phyloP scores from a whole-genome alignment of 2,797 vertebrate genomes.

The Acanthurus tractus region DNA sequence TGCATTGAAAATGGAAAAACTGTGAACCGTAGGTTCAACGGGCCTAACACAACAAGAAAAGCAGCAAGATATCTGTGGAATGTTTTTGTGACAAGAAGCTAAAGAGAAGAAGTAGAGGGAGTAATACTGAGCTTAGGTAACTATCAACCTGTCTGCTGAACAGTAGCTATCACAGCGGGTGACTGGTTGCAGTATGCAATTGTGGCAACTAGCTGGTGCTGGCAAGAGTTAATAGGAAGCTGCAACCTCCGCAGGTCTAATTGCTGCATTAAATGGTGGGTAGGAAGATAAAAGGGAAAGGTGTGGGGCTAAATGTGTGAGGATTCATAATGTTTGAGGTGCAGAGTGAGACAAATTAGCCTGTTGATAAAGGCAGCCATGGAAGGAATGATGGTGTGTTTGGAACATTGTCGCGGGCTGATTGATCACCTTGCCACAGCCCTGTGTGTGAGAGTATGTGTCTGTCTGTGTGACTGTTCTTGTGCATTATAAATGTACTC shows the following conservation, averaged over 20 bases:
- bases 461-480: constrained; percentile 20
- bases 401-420: constrained; percentile 65
- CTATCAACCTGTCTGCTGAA: constrained; percentile 24
- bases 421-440: constrained; percentile 74
- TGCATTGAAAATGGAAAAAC: constrained; percentile 39
- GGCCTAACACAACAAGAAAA: constrained; percentile 34
- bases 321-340: constrained; percentile 76
- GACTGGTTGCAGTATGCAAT: constrained; percentile 59
- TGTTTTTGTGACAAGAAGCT: constrained; percentile 43
- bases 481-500: constrained; percentile 52
- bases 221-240: constrained; percentile 72
- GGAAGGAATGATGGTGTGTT: constrained; percentile 68
- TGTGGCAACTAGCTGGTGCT: constrained; percentile 59
- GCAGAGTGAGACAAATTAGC: constrained; percentile 80
- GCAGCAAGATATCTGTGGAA: constrained; percentile 49
- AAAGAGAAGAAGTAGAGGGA: constrained; percentile 20
- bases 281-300: constrained; percentile 78
- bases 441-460: constrained; percentile 9
- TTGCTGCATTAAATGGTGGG: constrained; percentile 80
- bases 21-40: constrained; percentile 59
- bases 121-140: constrained; percentile 20
- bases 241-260: constrained; percentile 73
- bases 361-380: constrained; percentile 76
- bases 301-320: constrained; percentile 76
- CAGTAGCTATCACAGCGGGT: constrained; percentile 50